Percentiles rank a stretch among this genome's conserved stretches.
Conservation (phyloP, 2,888 invertebrate genomes). For the Amiota mariae region DNA sequence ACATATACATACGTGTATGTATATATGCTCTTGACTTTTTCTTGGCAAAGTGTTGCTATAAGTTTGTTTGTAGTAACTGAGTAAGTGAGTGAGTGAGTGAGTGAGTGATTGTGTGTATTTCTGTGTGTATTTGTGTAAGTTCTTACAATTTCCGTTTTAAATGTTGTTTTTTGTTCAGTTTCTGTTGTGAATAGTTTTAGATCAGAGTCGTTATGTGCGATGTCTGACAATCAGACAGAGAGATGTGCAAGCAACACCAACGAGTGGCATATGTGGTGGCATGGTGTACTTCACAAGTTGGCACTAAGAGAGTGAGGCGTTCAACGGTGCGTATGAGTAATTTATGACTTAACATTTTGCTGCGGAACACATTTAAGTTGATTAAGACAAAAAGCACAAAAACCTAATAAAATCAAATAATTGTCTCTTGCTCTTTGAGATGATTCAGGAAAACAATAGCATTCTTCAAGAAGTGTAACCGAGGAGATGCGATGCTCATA, state of each 20-base stretch:
- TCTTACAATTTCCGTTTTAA: slow-evolving; percentile 13
- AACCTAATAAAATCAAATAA: slow-evolving; percentile 39
- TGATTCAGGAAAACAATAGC: neutral
- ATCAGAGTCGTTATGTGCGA: slow-evolving; percentile 4
- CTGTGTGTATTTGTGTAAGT: slow-evolving; percentile 6
- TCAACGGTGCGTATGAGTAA: slow-evolving; percentile 50
- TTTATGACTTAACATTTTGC: slow-evolving; percentile 39
- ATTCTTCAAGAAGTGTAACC: too few species aligned
- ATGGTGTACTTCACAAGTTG: slow-evolving; percentile 6
- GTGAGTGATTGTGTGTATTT: neutral
- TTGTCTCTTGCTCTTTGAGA: slow-evolving; percentile 34
- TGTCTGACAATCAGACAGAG: slow-evolving; percentile 7
- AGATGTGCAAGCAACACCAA: neutral
- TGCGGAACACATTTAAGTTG: slow-evolving; percentile 37
- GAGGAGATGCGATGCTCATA: slow-evolving; percentile 44
- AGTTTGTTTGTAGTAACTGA: neutral
- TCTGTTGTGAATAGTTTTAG: slow-evolving; percentile 5
- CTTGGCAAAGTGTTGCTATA: neutral
- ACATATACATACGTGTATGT: neutral
- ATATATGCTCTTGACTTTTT: neutral
- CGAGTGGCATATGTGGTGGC: neutral
- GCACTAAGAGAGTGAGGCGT: slow-evolving; percentile 11
- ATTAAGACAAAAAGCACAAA: slow-evolving; percentile 48
- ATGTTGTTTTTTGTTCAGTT: slow-evolving; percentile 5
- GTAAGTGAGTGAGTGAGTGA: neutral